Base-by-base conservation (phyloP, 2,797 vertebrate species). In the Lithobates pipiens region DNA sequence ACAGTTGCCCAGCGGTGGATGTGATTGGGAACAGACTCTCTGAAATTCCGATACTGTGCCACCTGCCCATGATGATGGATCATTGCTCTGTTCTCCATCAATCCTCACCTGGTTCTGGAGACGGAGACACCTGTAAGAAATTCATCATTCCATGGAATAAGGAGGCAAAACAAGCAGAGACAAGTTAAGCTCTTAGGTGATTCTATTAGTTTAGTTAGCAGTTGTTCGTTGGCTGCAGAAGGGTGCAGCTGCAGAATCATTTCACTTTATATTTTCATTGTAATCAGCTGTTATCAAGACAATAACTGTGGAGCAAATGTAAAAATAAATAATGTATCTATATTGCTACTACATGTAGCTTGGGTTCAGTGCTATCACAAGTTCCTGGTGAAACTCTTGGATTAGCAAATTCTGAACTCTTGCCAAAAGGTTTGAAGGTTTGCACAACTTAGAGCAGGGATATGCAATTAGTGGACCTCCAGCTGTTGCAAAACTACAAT, bases 1-100 rank as follows among this genome's bases (percentile, higher is more conserved):
- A 96, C 95, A 96, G 90, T 93, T 93, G 94, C 94, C 97, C 93
- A 95, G 95, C 94, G 92, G 94, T 96, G 96, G 96, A 96, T 96
- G 96, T 97, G 98, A 98, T 97, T 95, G 95, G 97, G 97, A 99
- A 95, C 97, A 99, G 97, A 96, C 97, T 97, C 71, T 96, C 97
- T 97, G 95, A 97, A 98, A 99, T 98, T 98, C 96, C 96, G 91
- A 97, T 99, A 97, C 95, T 95, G 93, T 96, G 94, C 96, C 96
- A 96, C 96, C 96, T 98, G 97, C 96, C 96, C 93, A 88, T 69
- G 90, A 94, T 98, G 98, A 99, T 99, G 97, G 96, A 99, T 99
- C 94, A 93, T 96, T 93, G 93, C 94, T 92, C 94, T 92, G 93
- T 89, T 97, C 94, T 92, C 95, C 97, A 99, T 99, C 98, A 97